phyloP scores from a whole-genome alignment of 2,888 invertebrate genomes.

The Tachina fera region DNA sequence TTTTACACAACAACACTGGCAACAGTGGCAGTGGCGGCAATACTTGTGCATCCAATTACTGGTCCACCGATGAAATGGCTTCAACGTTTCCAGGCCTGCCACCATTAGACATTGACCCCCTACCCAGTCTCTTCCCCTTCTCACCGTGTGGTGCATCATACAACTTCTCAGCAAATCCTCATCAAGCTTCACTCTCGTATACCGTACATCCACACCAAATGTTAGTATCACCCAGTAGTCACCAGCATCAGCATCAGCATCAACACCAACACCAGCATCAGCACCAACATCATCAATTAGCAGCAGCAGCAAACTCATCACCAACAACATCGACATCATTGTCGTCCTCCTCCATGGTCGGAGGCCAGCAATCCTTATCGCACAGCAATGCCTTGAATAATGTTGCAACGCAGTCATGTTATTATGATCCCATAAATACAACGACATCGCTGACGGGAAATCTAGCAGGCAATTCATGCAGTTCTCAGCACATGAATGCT shows the following conservation, averaged over 20 bases:
- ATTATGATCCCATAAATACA: conserved; percentile 80
- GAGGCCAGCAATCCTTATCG: conserved; percentile 75
- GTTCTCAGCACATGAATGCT: conserved; percentile 69
- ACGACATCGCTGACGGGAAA: conserved; percentile 65
- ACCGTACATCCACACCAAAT: conserved; percentile 87
- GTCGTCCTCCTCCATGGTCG: conserved; percentile 69
- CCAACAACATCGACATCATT: conserved; percentile 74
- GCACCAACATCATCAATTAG: conserved; percentile 62
- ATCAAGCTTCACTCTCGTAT: conserved; percentile 84
- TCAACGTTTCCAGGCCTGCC: conserved; percentile 91
- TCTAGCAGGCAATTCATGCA: conserved; percentile 63
- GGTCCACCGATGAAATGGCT: conserved; percentile 90
- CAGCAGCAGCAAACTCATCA: conserved; percentile 50
- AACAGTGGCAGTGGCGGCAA: conserved; percentile 60
- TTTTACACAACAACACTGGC: conserved; percentile 74
- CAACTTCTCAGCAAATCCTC: conserved; percentile 84
- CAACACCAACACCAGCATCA: conserved; percentile 70
- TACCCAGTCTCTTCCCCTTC: conserved; percentile 93
- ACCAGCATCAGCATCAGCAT: conserved; percentile 72
- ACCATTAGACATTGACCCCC: conserved; percentile 92
- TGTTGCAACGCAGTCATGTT: conserved; percentile 75
- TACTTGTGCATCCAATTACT: conserved; percentile 82
- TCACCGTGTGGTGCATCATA: conserved; percentile 91
- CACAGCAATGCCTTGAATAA: conserved; percentile 76
- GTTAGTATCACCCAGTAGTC: conserved; percentile 85